These are phyloP conservation scores for Agrilus planipennis DNA, from an alignment of 1,140 invertebrate genomes.

Conservation along the genomic window DNA sequence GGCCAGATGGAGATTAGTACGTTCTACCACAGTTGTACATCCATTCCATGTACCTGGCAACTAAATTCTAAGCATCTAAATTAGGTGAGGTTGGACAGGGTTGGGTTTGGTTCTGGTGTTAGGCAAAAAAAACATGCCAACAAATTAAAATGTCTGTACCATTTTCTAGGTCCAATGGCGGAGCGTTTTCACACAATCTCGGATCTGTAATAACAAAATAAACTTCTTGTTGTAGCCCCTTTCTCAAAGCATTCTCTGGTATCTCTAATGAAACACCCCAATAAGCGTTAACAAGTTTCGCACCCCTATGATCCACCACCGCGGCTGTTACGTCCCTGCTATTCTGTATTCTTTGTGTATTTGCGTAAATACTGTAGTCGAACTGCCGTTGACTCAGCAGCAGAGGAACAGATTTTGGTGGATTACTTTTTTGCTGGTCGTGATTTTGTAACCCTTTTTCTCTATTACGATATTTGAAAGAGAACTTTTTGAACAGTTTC, in stretches of 20 bases:
- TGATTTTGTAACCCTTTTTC: too few relatives aligned
- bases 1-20: too few relatives aligned
- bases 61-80: too few relatives aligned
- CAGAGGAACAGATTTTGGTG: slow-evolving; percentile 20
- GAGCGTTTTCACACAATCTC: slow-evolving; percentile 55
- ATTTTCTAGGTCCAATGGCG: slow-evolving; percentile 77
- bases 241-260: slow-evolving; percentile 72
- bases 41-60: too few relatives aligned
- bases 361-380: too few relatives aligned
- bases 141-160: slow-evolving; percentile 41
- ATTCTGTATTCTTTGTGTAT: slow-evolving; percentile 8
- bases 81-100: too few relatives aligned
- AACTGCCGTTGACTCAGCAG: too few relatives aligned
- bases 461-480: slow-evolving; percentile 22
- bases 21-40: too few relatives aligned
- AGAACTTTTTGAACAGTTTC: slow-evolving; percentile 29
- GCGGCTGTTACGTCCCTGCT: slow-evolving; percentile 45
- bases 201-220: slow-evolving; percentile 86
- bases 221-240: slow-evolving; percentile 75
- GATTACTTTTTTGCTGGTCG: slow-evolving; percentile 18
- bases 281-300: slow-evolving; percentile 67
- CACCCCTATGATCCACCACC: slow-evolving; percentile 66
- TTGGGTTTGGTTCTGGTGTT: too few relatives aligned
- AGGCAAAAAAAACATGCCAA: slow-evolving; percentile 1
- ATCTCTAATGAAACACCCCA: slow-evolving; percentile 84